Evolutionary conservation across 2,113 vertebrate species (phyloP).

Genomic region (Neolamprologus modestus): DNA sequence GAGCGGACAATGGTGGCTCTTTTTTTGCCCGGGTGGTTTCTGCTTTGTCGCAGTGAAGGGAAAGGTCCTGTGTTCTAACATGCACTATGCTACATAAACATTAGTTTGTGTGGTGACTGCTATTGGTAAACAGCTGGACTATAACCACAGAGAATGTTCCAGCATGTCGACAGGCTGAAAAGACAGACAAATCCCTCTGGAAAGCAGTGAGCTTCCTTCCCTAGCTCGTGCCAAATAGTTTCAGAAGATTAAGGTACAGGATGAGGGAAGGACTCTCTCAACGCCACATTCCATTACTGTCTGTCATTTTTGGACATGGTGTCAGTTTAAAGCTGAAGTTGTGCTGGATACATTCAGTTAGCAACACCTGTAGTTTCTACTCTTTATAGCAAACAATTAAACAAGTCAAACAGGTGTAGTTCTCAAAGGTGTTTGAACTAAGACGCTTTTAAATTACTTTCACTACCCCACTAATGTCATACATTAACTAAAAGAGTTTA

Average conservation of each 20-base stretch:
- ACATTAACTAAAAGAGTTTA: background rate
- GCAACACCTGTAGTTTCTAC: background rate
- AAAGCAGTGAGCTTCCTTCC: background rate
- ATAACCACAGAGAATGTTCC: background rate
- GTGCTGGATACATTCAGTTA: background rate
- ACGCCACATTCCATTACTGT: background rate
- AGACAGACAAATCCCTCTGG: background rate
- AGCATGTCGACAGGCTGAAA: background rate
- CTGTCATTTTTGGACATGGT: background rate
- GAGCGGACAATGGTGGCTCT: background rate
- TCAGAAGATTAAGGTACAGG: background rate
- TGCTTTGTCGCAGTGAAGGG: background rate
- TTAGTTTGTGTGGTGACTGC: background rate
- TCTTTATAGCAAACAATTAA: background rate
- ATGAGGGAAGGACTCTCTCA: background rate
- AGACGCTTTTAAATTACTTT: background rate
- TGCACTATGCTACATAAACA: background rate
- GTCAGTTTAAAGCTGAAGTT: background rate
- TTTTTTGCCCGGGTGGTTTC: background rate
- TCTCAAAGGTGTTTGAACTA: background rate
- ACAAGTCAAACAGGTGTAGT: background rate
- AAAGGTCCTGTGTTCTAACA: background rate
- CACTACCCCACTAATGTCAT: background rate
- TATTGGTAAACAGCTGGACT: constrained; percentile 23
- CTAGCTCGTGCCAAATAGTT: background rate